phyloP scores from a whole-genome alignment of 2,797 vertebrate genomes.

The Tympanoctomys barrerae region DNA sequence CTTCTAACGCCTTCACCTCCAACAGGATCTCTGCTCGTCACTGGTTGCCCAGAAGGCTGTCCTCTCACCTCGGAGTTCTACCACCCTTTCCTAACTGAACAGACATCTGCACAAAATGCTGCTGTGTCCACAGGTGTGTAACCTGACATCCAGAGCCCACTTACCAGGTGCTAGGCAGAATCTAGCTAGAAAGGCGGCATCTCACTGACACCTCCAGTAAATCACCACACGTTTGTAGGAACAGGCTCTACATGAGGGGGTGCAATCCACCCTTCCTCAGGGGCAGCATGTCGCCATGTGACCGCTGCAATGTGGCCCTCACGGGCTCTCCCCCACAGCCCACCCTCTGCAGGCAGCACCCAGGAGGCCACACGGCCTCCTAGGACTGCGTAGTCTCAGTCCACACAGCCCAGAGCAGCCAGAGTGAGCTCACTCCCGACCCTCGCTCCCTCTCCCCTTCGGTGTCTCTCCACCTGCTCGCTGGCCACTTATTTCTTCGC shows the following conservation, averaged over 20 bases:
- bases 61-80: not conserved
- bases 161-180: constrained; percentile 19
- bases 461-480: not conserved
- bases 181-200: constrained; percentile 11
- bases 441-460: not conserved
- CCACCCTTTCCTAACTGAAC: not conserved
- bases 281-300: not conserved
- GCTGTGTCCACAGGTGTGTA: not conserved
- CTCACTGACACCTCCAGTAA: constrained; percentile 1
- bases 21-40: not conserved
- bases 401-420: not conserved
- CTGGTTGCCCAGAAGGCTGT: not conserved
- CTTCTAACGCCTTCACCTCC: not conserved
- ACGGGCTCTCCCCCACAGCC: not conserved
- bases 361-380: not conserved
- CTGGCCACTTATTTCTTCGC: not conserved
- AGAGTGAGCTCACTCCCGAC: not conserved
- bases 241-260: not conserved
- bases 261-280: not conserved
- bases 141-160: constrained; percentile 9
- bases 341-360: not conserved
- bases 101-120: constrained; percentile 41
- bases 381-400: not conserved
- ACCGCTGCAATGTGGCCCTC: too few species aligned
- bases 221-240: not conserved